Evolutionary conservation across 30 jellyfish, hydroid and myxozoan species (phyloP).

Genomic region (Aurelia aurita complex sp. Pacific): DNA sequence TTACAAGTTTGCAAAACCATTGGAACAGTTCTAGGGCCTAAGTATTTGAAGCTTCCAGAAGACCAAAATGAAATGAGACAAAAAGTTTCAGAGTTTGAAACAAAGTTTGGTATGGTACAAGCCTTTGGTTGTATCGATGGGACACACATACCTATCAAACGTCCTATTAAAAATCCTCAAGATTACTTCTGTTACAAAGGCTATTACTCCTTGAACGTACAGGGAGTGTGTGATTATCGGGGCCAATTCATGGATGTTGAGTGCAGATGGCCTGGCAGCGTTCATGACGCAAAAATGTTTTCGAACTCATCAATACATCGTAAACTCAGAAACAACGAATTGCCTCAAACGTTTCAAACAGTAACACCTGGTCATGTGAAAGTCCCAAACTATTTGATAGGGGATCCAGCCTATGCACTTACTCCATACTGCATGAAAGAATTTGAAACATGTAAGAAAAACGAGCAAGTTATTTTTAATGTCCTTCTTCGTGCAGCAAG

Average conservation of each 20-base stretch:
- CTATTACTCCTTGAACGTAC: conserved; percentile 59
- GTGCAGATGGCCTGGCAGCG: conserved; percentile 77
- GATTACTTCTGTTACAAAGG: conserved; percentile 67
- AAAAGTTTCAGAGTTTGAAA: conserved; percentile 70
- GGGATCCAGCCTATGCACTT: no score
- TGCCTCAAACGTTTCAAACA: conserved; percentile 46
- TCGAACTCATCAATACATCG: conserved; percentile 47
- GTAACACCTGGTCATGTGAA: conserved; percentile 11
- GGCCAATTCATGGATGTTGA: conserved; percentile 85
- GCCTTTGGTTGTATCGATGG: conserved; percentile 86
- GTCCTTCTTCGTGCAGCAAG: no score
- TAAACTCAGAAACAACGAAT: conserved; percentile 38
- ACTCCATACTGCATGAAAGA: no score
- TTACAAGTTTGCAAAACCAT: conserved; percentile 60
- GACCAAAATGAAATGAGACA: conserved; percentile 56
- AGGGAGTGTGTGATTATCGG: conserved; percentile 71
- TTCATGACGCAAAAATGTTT: conserved; percentile 69
- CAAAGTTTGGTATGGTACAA: conserved; percentile 70
- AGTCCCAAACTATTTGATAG: no score
- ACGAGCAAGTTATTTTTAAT: no score
- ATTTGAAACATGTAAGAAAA: no score
- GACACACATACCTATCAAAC: conserved; percentile 67
- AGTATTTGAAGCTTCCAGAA: conserved; percentile 48
- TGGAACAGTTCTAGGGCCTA: conserved; percentile 62
- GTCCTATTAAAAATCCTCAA: conserved; percentile 41